Evolutionary conservation across 2,888 invertebrate species (phyloP).

Genomic region (Lacanobia wlatinum): DNA sequence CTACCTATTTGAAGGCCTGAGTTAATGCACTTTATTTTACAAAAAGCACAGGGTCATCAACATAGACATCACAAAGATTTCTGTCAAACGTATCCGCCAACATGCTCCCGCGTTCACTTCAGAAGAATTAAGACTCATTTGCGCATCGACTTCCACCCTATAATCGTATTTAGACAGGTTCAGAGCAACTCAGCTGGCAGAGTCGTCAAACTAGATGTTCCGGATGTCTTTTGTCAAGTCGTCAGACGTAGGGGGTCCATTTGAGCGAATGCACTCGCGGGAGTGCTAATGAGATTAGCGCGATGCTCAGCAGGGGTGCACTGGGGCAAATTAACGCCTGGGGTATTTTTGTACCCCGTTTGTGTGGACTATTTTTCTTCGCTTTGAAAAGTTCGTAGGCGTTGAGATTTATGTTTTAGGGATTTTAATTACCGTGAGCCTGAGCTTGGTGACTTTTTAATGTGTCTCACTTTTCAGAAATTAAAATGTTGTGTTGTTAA

Average conservation of each 20-base stretch:
- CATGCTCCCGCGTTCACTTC: constrained; percentile 24
- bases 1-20: not conserved
- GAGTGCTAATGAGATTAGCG: constrained; percentile 78
- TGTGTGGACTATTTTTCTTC: constrained; percentile 41
- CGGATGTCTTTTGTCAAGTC: constrained; percentile 74
- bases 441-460: not conserved
- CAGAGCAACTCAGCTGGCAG: constrained; percentile 36
- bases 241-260: constrained; percentile 74
- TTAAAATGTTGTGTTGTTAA: not conserved
- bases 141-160: constrained; percentile 43
- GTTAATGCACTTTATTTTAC: no score
- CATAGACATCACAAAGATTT: constrained; percentile 17
- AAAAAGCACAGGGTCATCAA: constrained; percentile 4
- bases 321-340: constrained; percentile 74
- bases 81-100: constrained; percentile 30
- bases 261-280: constrained; percentile 75
- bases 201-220: constrained; percentile 54
- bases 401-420: constrained; percentile 39
- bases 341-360: constrained; percentile 48
- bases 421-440: constrained; percentile 32
- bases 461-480: not conserved
- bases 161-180: constrained; percentile 64
- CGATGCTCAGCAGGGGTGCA: constrained; percentile 72
- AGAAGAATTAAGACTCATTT: constrained; percentile 50
- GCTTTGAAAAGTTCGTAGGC: constrained; percentile 31